Conservation (phyloP, 2,888 invertebrate species). For the Gymnocheta viridis region DNA sequence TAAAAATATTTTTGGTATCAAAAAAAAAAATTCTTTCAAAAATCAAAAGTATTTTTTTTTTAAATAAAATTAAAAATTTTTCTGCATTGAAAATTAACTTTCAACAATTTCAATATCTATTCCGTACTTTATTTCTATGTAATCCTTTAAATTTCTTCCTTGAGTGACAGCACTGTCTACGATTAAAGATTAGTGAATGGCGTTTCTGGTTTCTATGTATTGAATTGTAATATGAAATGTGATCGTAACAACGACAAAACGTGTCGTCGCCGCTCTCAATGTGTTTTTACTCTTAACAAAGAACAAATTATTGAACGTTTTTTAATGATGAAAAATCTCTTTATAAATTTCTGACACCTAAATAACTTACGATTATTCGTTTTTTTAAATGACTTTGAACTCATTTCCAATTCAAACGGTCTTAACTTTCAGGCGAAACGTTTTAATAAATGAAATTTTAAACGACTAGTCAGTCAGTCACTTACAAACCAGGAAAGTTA, state of each 20-base stretch:
- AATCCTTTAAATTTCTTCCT: too few relatives aligned
- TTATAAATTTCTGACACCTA: slow-evolving; percentile 33
- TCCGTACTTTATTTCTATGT: too few relatives aligned
- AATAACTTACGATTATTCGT: slow-evolving; percentile 33
- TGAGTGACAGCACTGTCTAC: too few relatives aligned
- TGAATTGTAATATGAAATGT: too few relatives aligned
- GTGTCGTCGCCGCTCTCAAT: background rate
- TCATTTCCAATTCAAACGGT: slow-evolving; percentile 22
- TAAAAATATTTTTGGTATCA: too few relatives aligned
- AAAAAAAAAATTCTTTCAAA: too few relatives aligned
- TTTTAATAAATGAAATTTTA: slow-evolving; percentile 59
- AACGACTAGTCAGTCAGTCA: slow-evolving; percentile 33
- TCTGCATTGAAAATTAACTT: too few relatives aligned
- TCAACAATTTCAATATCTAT: too few relatives aligned
- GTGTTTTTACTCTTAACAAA: background rate
- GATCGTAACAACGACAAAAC: background rate
- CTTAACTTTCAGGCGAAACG: slow-evolving; percentile 20
- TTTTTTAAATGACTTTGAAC: slow-evolving; percentile 35
- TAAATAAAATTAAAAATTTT: too few relatives aligned
- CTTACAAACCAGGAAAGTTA: slow-evolving; percentile 6
- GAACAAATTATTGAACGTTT: background rate
- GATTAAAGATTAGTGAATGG: too few relatives aligned
- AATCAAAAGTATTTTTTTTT: too few relatives aligned
- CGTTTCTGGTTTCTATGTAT: too few relatives aligned
- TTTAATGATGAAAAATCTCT: slow-evolving; percentile 10